Conservation (phyloP, 1,140 invertebrate genomes). For the Cydia strobilella region DNA sequence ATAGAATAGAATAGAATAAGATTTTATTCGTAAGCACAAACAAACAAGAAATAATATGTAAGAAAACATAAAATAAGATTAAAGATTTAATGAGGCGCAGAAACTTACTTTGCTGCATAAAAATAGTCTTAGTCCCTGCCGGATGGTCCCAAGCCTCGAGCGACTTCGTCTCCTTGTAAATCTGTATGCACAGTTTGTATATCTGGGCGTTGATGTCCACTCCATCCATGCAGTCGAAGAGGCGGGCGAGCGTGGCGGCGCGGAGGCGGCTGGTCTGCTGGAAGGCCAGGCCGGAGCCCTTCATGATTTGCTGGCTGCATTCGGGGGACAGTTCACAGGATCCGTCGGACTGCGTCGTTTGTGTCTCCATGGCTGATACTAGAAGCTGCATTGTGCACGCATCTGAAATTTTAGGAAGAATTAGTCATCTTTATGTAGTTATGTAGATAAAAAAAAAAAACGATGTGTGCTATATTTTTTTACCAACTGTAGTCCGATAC, state of each 20-base stretch:
- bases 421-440: background rate
- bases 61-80: no score
- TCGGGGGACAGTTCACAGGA: constrained; percentile 64
- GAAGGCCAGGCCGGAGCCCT: constrained; percentile 65
- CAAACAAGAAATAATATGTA: no score
- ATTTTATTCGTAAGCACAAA: no score
- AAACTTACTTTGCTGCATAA: constrained; percentile 72
- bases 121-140: constrained; percentile 65
- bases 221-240: constrained; percentile 69
- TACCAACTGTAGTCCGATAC: no score
- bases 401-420: constrained; percentile 52
- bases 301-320: constrained; percentile 62
- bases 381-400: constrained; percentile 71
- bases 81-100: background rate
- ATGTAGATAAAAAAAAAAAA: no score
- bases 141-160: constrained; percentile 71
- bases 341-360: constrained; percentile 60
- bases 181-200: constrained; percentile 72
- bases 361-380: constrained; percentile 69
- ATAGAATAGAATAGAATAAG: no score
- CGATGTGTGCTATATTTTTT: no score
- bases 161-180: constrained; percentile 72
- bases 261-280: constrained; percentile 69
- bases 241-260: constrained; percentile 54
- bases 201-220: constrained; percentile 64